phyloP scores from a whole-genome alignment of 2,888 invertebrate genomes.

The Polia nebulosa region DNA sequence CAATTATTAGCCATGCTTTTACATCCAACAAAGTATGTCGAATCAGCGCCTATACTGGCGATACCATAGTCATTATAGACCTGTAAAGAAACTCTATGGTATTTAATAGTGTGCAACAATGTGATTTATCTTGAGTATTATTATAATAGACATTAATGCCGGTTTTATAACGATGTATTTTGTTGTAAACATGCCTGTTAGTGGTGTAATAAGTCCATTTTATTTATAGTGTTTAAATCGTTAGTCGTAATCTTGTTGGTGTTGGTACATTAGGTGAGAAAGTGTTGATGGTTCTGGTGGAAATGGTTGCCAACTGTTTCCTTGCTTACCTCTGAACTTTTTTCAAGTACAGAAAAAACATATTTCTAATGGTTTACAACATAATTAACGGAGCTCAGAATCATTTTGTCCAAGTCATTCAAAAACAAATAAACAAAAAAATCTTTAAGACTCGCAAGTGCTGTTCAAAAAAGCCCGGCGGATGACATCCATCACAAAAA shows the following conservation, averaged over 20 bases:
- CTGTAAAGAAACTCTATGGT: conserved; percentile 34
- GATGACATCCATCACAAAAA: too few relatives aligned
- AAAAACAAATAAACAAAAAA: too few relatives aligned
- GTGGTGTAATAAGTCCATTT: conserved; percentile 27
- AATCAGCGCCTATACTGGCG: conserved; percentile 8
- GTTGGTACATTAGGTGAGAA: conserved; percentile 24
- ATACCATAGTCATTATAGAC: conserved; percentile 1
- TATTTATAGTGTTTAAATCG: conserved; percentile 33
- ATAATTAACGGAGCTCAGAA: neutral
- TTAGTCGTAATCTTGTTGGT: conserved; percentile 10
- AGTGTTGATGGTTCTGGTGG: neutral
- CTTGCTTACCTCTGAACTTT: neutral
- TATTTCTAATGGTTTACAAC: neutral
- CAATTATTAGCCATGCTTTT: neutral
- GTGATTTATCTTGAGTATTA: conserved; percentile 38
- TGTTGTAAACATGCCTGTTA: conserved; percentile 31
- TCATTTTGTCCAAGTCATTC: too few relatives aligned
- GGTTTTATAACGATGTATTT: conserved; percentile 43
- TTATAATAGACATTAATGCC: conserved; percentile 21
- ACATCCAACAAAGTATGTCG: neutral
- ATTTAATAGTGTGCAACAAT: conserved; percentile 33
- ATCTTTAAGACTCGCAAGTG: too few relatives aligned
- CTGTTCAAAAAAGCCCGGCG: too few relatives aligned
- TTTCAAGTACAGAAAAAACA: too few relatives aligned
- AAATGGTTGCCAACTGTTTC: neutral